Conservation (phyloP, 2,888 invertebrate genomes). For the Hetaerina titia region DNA sequence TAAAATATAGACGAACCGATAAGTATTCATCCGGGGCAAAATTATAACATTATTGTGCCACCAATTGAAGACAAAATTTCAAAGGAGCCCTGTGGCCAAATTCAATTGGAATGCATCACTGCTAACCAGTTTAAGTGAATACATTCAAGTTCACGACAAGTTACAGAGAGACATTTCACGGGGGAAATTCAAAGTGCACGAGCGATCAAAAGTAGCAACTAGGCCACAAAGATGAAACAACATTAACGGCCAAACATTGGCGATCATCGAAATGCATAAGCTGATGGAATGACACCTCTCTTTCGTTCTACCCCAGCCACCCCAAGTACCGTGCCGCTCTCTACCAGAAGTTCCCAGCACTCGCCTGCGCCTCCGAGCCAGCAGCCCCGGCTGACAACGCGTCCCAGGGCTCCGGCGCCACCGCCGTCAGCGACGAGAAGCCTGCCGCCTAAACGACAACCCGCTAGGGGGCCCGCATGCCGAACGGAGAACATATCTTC, state of each 20-base stretch:
- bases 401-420: constrained; percentile 70
- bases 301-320: constrained; percentile 69
- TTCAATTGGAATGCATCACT: no score
- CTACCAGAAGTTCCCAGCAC: constrained; percentile 75
- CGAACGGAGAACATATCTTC: background rate
- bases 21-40: no score
- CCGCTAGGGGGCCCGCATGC: constrained; percentile 47
- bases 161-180: no score
- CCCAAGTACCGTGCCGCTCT: constrained; percentile 74
- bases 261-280: background rate
- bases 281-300: background rate
- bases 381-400: constrained; percentile 69
- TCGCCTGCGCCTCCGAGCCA: constrained; percentile 72
- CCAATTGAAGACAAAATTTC: no score
- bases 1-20: no score
- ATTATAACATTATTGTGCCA: no score
- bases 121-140: no score
- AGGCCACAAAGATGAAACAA: no score
- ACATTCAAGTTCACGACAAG: no score
- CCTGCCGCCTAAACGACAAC: constrained; percentile 69
- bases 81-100: no score
- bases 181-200: background rate
- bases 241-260: background rate
- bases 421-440: constrained; percentile 71
- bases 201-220: background rate